Base-by-base conservation (phyloP, 2,797 vertebrate species). In the Sardinella longiceps region DNA sequence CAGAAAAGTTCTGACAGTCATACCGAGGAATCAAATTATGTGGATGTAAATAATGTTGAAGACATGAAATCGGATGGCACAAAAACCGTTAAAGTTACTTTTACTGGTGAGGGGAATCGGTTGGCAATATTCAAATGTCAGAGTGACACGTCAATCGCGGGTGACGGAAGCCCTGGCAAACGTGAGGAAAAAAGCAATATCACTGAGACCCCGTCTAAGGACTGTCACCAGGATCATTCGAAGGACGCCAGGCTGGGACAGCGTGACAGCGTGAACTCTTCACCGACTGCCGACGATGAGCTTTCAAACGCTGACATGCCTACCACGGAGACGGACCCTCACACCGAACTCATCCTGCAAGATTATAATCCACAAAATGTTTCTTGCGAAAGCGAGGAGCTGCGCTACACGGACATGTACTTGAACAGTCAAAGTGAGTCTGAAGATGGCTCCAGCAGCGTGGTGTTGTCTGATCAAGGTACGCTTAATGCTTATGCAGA, bases 321-420 rank as follows among this genome's bases (percentile, higher is more conserved):
- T 48, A 94, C 93, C 39, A 86, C 88, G 4, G 83, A 85, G 25
- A 83, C 87, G 48, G 93, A 87, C 83, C 87, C 88, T 30, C 92
- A 90, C 90, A 86, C 90, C 2, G 90, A 93, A 80, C 84, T 77
- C 2, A 88, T 90, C 3, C 85, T 87, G 0, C 87, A 87, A 33
- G 91, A 92, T 53, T 86, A 89, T 84, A 87, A 91, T 23, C 92
- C 92, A 0, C 94, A 96, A 15, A 94, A 77, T 77, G 70, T 92
- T n/a, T 90, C 95, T 51, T 95, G 93, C 51, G 96, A 95, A 83
- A 95, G 93, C 0, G 96, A 97, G n/a, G 94, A 96, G 86, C 91
- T 96, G 25, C 94, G 89, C 51, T 96, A 94, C 89, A 95, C 94
- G 30, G 96, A 96, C 87, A 95, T 95, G 92, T 96, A 95, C 87